These are phyloP conservation scores for Nemopilema nomurai DNA, from an alignment of 30 jellyfish, hydroid and myxozoan genomes.

Conservation along the genomic window DNA sequence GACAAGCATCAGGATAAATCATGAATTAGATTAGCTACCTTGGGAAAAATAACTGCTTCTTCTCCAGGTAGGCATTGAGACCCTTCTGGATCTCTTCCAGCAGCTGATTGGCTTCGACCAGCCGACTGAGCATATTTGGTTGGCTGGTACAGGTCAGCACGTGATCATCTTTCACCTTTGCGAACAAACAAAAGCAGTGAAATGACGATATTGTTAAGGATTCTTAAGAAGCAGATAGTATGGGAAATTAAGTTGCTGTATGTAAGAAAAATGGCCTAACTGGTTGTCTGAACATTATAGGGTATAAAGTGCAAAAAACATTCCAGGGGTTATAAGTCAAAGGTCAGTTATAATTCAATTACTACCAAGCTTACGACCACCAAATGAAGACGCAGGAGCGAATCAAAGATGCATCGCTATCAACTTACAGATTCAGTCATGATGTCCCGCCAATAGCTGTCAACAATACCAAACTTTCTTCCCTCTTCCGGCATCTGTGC, in stretches of 20 bases:
- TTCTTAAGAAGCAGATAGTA: no score
- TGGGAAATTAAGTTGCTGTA: neutral
- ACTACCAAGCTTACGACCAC: no score
- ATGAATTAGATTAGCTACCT: constrained; percentile 41
- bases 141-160: constrained; percentile 91
- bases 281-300: no score
- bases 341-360: no score
- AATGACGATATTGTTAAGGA: neutral
- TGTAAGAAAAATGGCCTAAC: no score
- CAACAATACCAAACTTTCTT: constrained; percentile 90
- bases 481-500: constrained; percentile 99
- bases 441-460: constrained; percentile 95
- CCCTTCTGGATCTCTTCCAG: constrained; percentile 96
- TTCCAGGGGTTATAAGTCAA: no score
- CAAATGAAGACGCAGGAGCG: no score
- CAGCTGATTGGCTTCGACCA: constrained; percentile 86
- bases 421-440: constrained; percentile 85
- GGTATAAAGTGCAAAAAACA: no score
- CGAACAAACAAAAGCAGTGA: neutral
- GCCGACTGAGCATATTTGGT: constrained; percentile 90
- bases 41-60: constrained; percentile 92
- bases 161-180: constrained; percentile 82
- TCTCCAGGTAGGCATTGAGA: constrained; percentile 91
- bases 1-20: no score
- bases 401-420: no score